A percentile compares a stretch with the other conserved stretches of the same genome.
phyloP scores from a whole-genome alignment of 2,888 invertebrate genomes.

The Perizoma affinitatum region DNA sequence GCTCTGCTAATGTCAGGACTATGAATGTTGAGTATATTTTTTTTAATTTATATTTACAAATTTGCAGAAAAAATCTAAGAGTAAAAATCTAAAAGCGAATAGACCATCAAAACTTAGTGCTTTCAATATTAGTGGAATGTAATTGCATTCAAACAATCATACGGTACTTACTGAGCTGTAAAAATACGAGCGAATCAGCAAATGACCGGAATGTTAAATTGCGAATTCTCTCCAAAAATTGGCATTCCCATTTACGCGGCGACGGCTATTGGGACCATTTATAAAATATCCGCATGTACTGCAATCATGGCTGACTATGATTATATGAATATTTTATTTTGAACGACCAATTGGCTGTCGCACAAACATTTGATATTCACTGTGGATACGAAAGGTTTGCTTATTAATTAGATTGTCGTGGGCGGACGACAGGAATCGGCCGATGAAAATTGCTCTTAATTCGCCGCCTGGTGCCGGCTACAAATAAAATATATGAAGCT shows the following conservation, averaged over 20 bases:
- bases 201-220: slow-evolving; percentile 22
- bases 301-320: slow-evolving; percentile 54
- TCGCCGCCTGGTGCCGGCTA: slow-evolving; percentile 49
- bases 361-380: slow-evolving; percentile 76
- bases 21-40: too few species aligned
- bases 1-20: too few species aligned
- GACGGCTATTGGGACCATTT: slow-evolving; percentile 38
- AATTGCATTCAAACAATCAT: slow-evolving; percentile 19
- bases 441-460: slow-evolving; percentile 75
- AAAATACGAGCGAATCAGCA: slow-evolving; percentile 17
- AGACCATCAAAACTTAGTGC: too few species aligned
- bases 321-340: slow-evolving; percentile 77
- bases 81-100: too few species aligned
- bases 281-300: slow-evolving; percentile 37
- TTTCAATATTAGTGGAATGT: slow-evolving; percentile 2
- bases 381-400: slow-evolving; percentile 75
- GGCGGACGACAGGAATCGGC: slow-evolving; percentile 64
- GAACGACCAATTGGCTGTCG: slow-evolving; percentile 66
- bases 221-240: slow-evolving; percentile 18
- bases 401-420: slow-evolving; percentile 78
- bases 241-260: slow-evolving; percentile 24
- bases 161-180: slow-evolving; percentile 13
- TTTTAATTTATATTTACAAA: too few species aligned
- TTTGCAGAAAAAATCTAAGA: too few species aligned
- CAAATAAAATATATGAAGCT: slow-evolving; percentile 63